Conservation (phyloP, 2,888 invertebrate genomes). For the Brachypalpus laphriformis region DNA sequence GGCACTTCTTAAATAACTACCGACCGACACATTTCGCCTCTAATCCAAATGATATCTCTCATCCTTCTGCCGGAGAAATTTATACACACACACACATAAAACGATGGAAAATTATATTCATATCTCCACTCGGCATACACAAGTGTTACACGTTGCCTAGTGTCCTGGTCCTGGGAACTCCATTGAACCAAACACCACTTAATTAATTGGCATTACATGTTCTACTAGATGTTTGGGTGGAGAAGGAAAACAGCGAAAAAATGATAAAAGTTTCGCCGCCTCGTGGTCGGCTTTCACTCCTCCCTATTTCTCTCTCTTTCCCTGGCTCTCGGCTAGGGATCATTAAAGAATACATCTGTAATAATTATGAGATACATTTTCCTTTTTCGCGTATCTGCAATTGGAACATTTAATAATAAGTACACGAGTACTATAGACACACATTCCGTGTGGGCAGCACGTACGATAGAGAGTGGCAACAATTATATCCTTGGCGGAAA, state of each 20-base stretch:
- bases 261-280: neutral
- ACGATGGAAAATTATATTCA: neutral
- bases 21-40: neutral
- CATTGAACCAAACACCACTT: neutral
- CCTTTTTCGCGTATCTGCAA: conserved; percentile 1
- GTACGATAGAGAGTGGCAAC: neutral
- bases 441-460: neutral
- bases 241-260: neutral
- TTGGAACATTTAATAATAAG: neutral
- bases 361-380: conserved; percentile 5
- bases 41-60: neutral
- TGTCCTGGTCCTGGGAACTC: neutral
- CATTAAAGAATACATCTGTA: neutral
- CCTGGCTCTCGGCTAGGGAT: neutral
- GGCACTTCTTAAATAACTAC: neutral
- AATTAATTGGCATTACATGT: neutral
- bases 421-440: neutral
- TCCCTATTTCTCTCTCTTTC: neutral
- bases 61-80: neutral
- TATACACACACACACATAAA: neutral
- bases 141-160: neutral
- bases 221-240: neutral
- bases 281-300: neutral
- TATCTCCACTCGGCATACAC: neutral
- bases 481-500: neutral